phyloP scores from a whole-genome alignment of 2,797 vertebrate genomes.

The Lemur catta region DNA sequence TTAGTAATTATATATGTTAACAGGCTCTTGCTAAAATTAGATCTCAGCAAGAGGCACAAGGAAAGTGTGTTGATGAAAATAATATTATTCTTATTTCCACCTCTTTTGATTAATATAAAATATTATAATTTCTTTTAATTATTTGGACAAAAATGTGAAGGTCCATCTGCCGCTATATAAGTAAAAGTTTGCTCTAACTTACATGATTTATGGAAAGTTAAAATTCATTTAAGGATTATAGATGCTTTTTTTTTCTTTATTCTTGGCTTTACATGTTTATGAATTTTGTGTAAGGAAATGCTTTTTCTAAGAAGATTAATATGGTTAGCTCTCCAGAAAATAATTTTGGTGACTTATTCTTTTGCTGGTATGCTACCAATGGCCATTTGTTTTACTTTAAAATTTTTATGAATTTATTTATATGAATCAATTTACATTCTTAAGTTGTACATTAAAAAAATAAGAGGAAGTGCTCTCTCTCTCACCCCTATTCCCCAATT shows the following conservation, averaged over 20 bases:
- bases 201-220: conserved; percentile 13
- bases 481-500: not conserved
- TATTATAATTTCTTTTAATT: conserved; percentile 28
- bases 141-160: conserved; percentile 11
- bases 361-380: not conserved
- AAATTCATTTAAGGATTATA: conserved; percentile 4
- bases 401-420: conserved; percentile 17
- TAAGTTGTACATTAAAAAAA: not conserved
- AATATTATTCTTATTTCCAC: not conserved
- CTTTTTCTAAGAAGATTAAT: not conserved
- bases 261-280: not conserved
- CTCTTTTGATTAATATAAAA: conserved; percentile 40
- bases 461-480: not conserved
- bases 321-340: not conserved
- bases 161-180: not conserved
- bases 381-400: conserved; percentile 12
- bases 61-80: conserved; percentile 31
- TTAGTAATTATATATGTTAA: conserved; percentile 43
- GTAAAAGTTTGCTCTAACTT: conserved; percentile 22
- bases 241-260: conserved; percentile 37
- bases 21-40: conserved; percentile 37
- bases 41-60: not conserved
- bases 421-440: not conserved
- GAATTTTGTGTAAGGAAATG: not conserved
- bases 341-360: not conserved